Evolutionary conservation across 2,888 invertebrate genomes (phyloP), one percentile per base, ranked within the genome.

Genomic region (Coremacera marginata): DNA sequence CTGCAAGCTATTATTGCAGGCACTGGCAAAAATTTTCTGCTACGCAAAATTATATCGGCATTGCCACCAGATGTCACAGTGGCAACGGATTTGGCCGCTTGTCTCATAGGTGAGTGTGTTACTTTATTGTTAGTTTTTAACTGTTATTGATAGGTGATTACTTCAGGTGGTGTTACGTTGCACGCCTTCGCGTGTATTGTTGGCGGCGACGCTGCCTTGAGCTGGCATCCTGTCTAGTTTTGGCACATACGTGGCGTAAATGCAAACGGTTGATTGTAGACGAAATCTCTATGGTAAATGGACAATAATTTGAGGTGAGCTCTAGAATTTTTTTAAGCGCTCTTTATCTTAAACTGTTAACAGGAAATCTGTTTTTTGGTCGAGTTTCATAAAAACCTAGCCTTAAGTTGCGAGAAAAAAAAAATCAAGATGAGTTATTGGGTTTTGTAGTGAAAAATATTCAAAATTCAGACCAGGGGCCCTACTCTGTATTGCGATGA

Each of bases 201-300:
- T 3, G 92, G 93, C 82, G 97, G 97, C 0, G 93, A 93, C 81
- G 93, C 77, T 93, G 95, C 80, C 91, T 94, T 83, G 92, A 94
- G 77, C 89, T 93, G 85, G 95, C 95, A 0, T 90, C 91, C 4
- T 92, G 93, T 77, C 91, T 94, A 2, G 85, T 91, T 0, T 90
- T 92, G 0, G 91, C 92, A 1, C 92, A 93, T 78, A 92, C 93
- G 65, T 96, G 96, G 96, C 93, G 94, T 80, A 94, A 93, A 88
- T 97, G 97, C 84, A 95, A 94, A 88, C 95, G 96, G 89, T 92
- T 98, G 68, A 95, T 97, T 83, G 96, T 98, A 83, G 98, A 98
- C 90, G 98, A 98, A 90, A 95, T 98, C 82, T 98, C 98, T 0
- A 98, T 98, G 98, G 94, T 98, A 3, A 96, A 97, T 90, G 96